Conservation (phyloP, 2,888 invertebrate genomes). For the Caenorhabditis sinica region DNA sequence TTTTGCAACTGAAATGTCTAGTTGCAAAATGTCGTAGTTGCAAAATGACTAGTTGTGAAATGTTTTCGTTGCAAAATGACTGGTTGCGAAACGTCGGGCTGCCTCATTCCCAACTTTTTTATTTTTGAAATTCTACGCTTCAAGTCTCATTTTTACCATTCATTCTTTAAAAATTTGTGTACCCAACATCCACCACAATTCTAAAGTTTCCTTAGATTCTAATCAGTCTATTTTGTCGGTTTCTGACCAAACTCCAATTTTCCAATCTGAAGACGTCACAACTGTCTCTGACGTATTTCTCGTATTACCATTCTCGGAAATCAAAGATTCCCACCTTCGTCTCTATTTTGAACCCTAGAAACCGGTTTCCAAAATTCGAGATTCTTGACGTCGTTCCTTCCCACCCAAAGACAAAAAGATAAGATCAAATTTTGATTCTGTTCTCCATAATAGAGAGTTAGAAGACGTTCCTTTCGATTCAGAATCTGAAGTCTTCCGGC, state of each 20-base stretch:
- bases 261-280: not conserved
- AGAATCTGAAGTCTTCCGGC: no score
- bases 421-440: not conserved
- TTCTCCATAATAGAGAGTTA: no score
- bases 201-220: not conserved
- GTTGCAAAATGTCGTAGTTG: no score
- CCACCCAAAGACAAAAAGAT: not conserved
- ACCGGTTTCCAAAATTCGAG: not conserved
- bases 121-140: no score
- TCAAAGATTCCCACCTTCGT: not conserved
- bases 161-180: not conserved
- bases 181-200: no score
- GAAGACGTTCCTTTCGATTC: no score
- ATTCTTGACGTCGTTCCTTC: not conserved
- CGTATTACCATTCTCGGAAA: not conserved
- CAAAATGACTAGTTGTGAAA: no score
- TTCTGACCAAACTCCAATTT: constrained; percentile 2
- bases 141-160: not conserved
- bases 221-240: not conserved
- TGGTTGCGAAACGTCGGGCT: no score
- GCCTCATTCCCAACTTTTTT: no score
- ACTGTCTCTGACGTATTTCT: not conserved
- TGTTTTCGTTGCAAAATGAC: no score
- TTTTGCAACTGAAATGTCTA: no score
- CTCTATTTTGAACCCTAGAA: constrained; percentile 4